Conservation (phyloP, 1,140 invertebrate species). For the Bombus impatiens region DNA sequence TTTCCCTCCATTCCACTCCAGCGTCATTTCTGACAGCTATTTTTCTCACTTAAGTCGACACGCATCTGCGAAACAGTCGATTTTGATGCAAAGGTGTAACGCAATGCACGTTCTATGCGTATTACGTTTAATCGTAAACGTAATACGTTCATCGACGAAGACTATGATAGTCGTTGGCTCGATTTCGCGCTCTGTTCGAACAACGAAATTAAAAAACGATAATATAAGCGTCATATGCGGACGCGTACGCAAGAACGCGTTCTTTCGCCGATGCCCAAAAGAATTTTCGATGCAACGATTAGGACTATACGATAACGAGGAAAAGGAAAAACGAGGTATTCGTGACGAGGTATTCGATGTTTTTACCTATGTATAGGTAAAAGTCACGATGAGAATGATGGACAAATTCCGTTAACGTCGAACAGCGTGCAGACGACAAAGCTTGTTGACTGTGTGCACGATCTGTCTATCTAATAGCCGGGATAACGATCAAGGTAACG, state of each 20-base stretch:
- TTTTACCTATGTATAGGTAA: background rate
- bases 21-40: conserved; percentile 45
- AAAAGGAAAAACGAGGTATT: too few species aligned
- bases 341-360: background rate
- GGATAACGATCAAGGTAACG: background rate
- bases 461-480: background rate
- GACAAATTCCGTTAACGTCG: background rate
- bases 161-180: rapidly evolving
- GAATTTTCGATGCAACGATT: background rate
- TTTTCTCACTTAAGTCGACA: conserved; percentile 55
- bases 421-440: background rate
- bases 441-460: background rate
- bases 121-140: conserved; percentile 64
- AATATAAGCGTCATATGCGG: background rate
- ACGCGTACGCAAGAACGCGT: background rate
- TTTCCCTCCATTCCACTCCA: background rate
- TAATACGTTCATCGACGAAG: too few species aligned
- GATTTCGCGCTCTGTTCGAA: too few species aligned
- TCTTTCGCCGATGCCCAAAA: background rate
- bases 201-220: background rate
- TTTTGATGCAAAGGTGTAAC: conserved; percentile 79
- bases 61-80: conserved; percentile 80
- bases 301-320: background rate
- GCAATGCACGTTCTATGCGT: conserved; percentile 78
- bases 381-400: background rate